phyloP scores from a whole-genome alignment of 92 coral and sea anemone genomes.

The Micromussa lordhowensis region DNA sequence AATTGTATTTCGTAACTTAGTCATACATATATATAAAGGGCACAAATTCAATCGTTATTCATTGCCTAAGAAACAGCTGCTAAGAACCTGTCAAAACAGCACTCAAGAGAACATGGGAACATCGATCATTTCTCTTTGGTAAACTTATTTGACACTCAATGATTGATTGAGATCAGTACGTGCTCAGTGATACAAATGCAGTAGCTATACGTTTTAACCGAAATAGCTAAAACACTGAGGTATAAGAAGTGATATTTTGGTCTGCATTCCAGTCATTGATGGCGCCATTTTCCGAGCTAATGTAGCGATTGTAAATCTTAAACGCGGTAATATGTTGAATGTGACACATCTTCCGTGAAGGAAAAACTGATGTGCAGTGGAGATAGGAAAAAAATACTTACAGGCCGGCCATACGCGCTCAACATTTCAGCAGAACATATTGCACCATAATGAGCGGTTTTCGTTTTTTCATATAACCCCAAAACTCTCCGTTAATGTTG shows the following conservation, averaged over 20 bases:
- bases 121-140: background rate
- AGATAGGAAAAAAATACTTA: background rate
- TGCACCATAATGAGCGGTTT: too few relatives aligned
- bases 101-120: background rate
- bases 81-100: background rate
- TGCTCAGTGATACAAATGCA: background rate
- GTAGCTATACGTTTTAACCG: background rate
- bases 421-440: too few relatives aligned
- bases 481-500: too few relatives aligned
- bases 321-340: background rate
- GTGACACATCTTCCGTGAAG: background rate
- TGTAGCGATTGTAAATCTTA: background rate
- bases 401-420: background rate
- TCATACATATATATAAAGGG: background rate
- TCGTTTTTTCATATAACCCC: too few relatives aligned
- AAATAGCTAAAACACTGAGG: background rate
- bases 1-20: background rate
- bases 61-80: background rate
- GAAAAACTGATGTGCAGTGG: background rate
- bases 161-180: background rate
- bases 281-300: background rate
- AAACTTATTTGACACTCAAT: background rate
- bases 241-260: background rate
- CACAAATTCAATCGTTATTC: background rate
- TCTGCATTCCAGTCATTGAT: background rate